Conservation (phyloP, 2,888 invertebrate species). For the Tuta absoluta region DNA sequence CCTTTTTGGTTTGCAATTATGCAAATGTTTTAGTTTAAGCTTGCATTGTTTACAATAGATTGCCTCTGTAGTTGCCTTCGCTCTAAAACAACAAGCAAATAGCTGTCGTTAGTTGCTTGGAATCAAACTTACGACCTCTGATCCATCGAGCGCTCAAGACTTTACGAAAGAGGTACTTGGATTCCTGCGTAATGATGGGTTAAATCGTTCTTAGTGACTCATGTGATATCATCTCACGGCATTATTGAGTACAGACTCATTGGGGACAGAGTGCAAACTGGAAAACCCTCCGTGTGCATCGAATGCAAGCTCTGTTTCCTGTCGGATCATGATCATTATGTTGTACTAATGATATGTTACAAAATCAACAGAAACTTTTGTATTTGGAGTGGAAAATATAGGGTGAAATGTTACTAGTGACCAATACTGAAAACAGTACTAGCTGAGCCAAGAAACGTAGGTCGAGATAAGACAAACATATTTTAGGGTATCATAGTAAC, state of each 20-base stretch:
- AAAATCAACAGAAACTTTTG: not conserved
- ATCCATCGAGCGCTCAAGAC: not conserved
- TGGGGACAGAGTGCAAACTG: not conserved
- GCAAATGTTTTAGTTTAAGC: no score
- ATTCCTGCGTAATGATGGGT: conserved; percentile 18
- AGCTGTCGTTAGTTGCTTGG: no score
- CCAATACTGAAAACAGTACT: no score
- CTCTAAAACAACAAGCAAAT: no score
- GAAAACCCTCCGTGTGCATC: conserved; percentile 18
- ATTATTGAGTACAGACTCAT: conserved; percentile 6
- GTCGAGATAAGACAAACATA: no score
- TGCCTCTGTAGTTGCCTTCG: no score
- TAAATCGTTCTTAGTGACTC: conserved; percentile 7
- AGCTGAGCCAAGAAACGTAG: no score
- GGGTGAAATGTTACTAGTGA: no score
- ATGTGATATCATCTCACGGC: conserved; percentile 9
- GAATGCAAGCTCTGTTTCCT: conserved; percentile 4
- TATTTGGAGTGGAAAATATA: no score
- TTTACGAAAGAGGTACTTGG: not conserved
- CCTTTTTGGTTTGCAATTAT: no score
- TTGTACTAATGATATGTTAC: not conserved
- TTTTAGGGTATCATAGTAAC: no score
- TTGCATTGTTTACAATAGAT: no score
- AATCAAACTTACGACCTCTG: not conserved
- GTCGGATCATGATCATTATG: not conserved